A percentile compares a stretch with the other conserved stretches of the same genome.
Conservation (phyloP, 1,140 invertebrate species). For the Aphidius gifuensis region DNA sequence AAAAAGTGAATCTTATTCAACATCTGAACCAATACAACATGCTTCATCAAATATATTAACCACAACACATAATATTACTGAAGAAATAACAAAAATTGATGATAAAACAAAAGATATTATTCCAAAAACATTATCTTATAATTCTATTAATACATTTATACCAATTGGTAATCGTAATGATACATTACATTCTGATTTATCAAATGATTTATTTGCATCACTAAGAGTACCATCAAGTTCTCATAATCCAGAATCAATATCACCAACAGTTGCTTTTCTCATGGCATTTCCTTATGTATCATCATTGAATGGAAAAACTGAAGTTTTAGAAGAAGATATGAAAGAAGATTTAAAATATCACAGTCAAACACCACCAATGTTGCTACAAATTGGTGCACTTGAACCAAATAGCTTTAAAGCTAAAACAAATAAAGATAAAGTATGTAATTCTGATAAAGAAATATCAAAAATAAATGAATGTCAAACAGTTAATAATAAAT, state of each 20-base stretch:
- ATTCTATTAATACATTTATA: conserved; percentile 51
- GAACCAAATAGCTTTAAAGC: conserved; percentile 57
- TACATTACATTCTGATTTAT: conserved; percentile 64
- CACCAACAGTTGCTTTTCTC: conserved; percentile 73
- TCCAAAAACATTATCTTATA: conserved; percentile 52
- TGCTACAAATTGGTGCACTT: conserved; percentile 63
- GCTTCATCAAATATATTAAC: conserved; percentile 10
- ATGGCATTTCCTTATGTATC: conserved; percentile 73
- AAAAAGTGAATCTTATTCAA: conserved; percentile 37
- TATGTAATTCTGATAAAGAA: conserved; percentile 7
- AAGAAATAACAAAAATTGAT: conserved; percentile 29
- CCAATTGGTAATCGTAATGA: conserved; percentile 59
- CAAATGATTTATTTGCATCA: conserved; percentile 70
- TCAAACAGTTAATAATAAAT: conserved; percentile 12
- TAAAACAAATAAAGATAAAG: conserved; percentile 26
- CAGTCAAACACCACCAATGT: conserved; percentile 59
- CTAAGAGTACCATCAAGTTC: conserved; percentile 62
- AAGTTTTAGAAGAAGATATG: conserved; percentile 59
- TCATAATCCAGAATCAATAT: conserved; percentile 66
- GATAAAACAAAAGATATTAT: conserved; percentile 39
- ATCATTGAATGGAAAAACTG: conserved; percentile 57
- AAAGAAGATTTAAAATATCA: conserved; percentile 56
- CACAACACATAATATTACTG: conserved; percentile 1
- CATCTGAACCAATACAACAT: conserved; percentile 11
- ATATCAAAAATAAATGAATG: conserved; percentile 9